Evolutionary conservation across 2,113 vertebrate genomes (phyloP).

Genomic region (Festucalex cinctus): DNA sequence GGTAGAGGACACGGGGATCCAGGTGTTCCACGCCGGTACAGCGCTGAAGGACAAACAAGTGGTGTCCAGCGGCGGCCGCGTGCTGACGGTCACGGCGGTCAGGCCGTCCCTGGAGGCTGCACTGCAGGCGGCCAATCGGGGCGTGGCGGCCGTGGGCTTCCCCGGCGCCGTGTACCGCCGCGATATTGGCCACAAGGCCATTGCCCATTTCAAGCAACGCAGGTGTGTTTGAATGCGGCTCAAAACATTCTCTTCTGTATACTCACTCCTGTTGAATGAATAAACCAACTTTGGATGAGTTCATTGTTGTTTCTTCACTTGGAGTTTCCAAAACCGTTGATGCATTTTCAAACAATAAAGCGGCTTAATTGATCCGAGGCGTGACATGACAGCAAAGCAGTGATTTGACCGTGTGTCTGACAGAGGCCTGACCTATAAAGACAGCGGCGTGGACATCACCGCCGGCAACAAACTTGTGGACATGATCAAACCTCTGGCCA

Average conservation of each 20-base stretch:
- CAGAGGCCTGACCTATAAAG: slow-evolving; percentile 92
- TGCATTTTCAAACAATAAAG: not conserved
- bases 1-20: slow-evolving; percentile 75
- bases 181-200: slow-evolving; percentile 85
- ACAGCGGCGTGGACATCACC: slow-evolving; percentile 90
- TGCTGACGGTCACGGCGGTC: slow-evolving; percentile 84
- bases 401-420: slow-evolving; percentile 34
- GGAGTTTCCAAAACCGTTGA: not conserved
- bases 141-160: slow-evolving; percentile 78
- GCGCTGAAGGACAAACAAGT: slow-evolving; percentile 76
- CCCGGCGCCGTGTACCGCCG: slow-evolving; percentile 80
- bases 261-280: slow-evolving; percentile 4
- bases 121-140: slow-evolving; percentile 78
- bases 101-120: slow-evolving; percentile 73
- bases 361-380: no score
- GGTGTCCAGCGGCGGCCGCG: slow-evolving; percentile 86
- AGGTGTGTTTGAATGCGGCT: slow-evolving; percentile 77
- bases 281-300: slow-evolving; percentile 1
- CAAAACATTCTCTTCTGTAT: slow-evolving; percentile 8
- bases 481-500: slow-evolving; percentile 89
- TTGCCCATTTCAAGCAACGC: slow-evolving; percentile 78
- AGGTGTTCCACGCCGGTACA: slow-evolving; percentile 93
- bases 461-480: slow-evolving; percentile 89
- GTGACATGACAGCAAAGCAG: not conserved
- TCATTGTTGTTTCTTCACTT: slow-evolving; percentile 11